Evolutionary conservation across 2,888 invertebrate genomes (phyloP).

Genomic region (Spodoptera exigua): DNA sequence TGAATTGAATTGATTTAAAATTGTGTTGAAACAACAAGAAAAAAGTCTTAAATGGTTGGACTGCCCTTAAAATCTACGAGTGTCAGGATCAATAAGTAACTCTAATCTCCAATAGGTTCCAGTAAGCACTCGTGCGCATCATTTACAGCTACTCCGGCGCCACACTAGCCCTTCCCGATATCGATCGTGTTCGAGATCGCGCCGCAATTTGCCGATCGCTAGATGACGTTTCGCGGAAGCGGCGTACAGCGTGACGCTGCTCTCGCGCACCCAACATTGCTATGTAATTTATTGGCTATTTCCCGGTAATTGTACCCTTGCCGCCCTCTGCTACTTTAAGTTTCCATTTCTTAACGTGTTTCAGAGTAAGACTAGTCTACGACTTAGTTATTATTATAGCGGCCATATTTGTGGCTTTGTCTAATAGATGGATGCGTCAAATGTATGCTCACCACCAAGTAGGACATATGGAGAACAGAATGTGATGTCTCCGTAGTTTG

Average conservation of each 20-base stretch:
- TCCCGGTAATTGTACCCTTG: constrained; percentile 82
- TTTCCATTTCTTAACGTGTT: constrained; percentile 56
- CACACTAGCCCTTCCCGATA: constrained; percentile 59
- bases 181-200: constrained; percentile 80
- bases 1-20: not conserved
- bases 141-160: constrained; percentile 41
- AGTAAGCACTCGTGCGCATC: constrained; percentile 27
- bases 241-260: constrained; percentile 79
- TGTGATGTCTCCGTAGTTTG: no score
- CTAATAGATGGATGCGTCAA: not conserved
- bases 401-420: constrained; percentile 14
- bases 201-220: constrained; percentile 81
- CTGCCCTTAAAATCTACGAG: no score
- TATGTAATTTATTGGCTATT: constrained; percentile 76
- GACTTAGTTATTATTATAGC: constrained; percentile 35
- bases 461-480: not conserved
- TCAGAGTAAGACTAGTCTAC: constrained; percentile 54
- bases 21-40: not conserved
- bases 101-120: constrained; percentile 16
- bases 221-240: constrained; percentile 85
- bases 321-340: constrained; percentile 76
- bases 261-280: constrained; percentile 71
- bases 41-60: not conserved
- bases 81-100: no score
- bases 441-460: not conserved